Conservation (phyloP, 2,113 vertebrate genomes). For the Pseudopipra pipra region DNA sequence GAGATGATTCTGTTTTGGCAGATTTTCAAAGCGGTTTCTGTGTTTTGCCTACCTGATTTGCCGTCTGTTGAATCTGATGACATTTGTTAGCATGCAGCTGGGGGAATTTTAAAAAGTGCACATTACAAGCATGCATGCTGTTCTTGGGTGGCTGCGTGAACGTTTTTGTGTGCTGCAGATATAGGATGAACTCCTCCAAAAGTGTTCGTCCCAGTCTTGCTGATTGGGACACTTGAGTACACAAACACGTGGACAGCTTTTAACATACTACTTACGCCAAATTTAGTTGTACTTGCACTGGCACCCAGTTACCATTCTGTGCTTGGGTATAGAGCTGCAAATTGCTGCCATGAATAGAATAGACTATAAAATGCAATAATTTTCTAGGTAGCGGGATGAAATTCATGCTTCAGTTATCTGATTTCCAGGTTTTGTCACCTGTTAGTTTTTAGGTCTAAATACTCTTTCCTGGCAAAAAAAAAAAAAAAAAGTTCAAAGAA, state of each 20-base stretch:
- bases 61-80: slow-evolving; percentile 58
- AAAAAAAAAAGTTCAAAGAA: background rate
- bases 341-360: background rate
- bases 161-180: background rate
- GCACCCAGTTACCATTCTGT: background rate
- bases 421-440: background rate
- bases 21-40: slow-evolving; percentile 52
- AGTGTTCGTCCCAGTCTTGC: background rate
- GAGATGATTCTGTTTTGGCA: slow-evolving; percentile 65
- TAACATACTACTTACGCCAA: background rate
- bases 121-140: slow-evolving; percentile 17
- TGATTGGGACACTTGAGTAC: background rate
- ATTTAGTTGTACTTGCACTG: background rate
- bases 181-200: background rate
- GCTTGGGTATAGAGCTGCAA: background rate
- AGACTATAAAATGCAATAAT: background rate
- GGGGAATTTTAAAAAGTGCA: slow-evolving; percentile 7
- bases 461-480: background rate
- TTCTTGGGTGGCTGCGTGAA: background rate
- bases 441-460: background rate
- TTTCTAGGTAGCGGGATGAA: background rate
- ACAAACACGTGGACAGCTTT: background rate
- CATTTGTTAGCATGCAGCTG: slow-evolving; percentile 53
- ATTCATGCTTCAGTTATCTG: background rate
- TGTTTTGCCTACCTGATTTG: slow-evolving; percentile 72